These are phyloP conservation scores for Ecliptopera silaceata DNA, from an alignment of 2,888 invertebrate species.

Conservation along the genomic window DNA sequence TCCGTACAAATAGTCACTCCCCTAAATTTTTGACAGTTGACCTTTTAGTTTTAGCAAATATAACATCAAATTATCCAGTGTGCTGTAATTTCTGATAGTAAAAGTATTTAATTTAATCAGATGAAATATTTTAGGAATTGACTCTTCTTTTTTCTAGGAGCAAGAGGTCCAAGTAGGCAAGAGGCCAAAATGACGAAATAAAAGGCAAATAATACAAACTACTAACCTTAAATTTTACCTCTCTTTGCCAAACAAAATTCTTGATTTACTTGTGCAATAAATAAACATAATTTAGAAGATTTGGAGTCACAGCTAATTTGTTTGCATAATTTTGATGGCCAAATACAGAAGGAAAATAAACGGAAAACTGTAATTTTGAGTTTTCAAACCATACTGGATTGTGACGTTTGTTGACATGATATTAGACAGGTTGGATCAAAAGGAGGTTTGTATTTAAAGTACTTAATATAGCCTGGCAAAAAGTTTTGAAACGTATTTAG, in stretches of 20 bases:
- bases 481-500: background rate
- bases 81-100: too few relatives aligned
- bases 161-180: too few relatives aligned
- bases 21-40: too few relatives aligned
- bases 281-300: constrained; percentile 16
- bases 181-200: too few relatives aligned
- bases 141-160: too few relatives aligned
- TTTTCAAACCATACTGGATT: constrained; percentile 43
- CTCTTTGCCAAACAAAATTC: constrained; percentile 11
- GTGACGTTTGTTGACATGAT: constrained; percentile 1
- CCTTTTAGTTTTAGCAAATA: too few relatives aligned
- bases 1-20: too few relatives aligned
- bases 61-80: too few relatives aligned
- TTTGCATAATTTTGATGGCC: constrained; percentile 12
- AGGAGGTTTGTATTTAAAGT: background rate
- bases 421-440: background rate
- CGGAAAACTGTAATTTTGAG: constrained; percentile 8
- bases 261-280: constrained; percentile 3
- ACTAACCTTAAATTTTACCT: constrained; percentile 12
- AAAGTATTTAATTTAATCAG: too few relatives aligned
- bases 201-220: background rate
- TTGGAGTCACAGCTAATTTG: constrained; percentile 3
- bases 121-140: too few relatives aligned
- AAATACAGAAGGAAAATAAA: background rate
- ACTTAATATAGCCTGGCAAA: background rate